Conservation (phyloP, 1,140 invertebrate genomes). For the Euschistus heros region DNA sequence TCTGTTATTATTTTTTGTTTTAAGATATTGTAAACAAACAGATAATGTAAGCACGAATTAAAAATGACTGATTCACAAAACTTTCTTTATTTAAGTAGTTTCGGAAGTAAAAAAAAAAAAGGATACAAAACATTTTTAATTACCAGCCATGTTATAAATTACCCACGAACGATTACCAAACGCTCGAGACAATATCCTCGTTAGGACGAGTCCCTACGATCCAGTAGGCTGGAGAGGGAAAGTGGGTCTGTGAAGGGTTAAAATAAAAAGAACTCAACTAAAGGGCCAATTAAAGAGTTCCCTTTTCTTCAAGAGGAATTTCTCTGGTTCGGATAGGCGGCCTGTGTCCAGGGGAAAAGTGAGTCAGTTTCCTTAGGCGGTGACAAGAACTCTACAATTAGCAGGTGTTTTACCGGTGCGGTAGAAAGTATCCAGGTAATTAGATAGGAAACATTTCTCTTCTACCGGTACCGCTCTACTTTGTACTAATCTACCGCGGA, state of each 20-base stretch:
- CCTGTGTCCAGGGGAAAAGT: background rate
- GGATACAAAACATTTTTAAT: too few species aligned
- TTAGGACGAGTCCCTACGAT: too few species aligned
- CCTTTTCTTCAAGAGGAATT: conserved; percentile 2
- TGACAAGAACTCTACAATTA: background rate
- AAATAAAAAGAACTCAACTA: background rate
- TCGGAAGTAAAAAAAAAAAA: too few species aligned
- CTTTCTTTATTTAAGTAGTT: too few species aligned
- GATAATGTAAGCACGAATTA: too few species aligned
- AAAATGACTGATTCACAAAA: too few species aligned
- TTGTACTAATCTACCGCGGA: too few species aligned
- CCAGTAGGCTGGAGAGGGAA: background rate
- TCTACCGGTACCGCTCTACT: background rate
- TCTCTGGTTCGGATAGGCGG: background rate
- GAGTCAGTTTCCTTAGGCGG: background rate
- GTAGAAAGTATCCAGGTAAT: background rate
- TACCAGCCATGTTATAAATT: too few species aligned
- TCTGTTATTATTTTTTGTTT: too few species aligned
- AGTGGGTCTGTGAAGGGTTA: background rate
- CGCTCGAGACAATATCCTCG: too few species aligned
- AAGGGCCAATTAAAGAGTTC: conserved; percentile 6
- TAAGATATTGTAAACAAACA: too few species aligned
- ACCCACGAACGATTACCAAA: too few species aligned
- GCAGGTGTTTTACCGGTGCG: background rate
- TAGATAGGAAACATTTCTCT: background rate